These are phyloP conservation scores for Oxyura jamaicensis DNA, from an alignment of 2,113 vertebrate species.

Conservation along the genomic window DNA sequence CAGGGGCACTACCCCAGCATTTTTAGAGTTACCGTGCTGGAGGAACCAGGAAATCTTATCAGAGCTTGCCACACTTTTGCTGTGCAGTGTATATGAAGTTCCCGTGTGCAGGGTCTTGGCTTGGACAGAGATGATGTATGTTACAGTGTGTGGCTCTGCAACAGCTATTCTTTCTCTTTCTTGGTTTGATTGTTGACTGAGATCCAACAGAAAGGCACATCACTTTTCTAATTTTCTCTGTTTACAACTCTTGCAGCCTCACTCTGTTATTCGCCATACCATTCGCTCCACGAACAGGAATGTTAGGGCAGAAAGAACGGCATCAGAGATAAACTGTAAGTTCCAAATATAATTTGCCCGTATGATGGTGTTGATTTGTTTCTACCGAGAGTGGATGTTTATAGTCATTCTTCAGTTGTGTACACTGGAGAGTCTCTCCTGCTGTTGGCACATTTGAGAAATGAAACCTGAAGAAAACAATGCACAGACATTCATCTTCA, in stretches of 20 bases:
- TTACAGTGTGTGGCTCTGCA: neutral
- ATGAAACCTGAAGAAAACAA: neutral
- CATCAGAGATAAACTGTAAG: conserved; percentile 96
- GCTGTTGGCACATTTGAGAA: neutral
- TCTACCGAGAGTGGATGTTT: rapidly evolving
- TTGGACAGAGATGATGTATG: rapidly evolving
- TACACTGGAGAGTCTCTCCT: neutral
- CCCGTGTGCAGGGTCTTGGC: neutral
- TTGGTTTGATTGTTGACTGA: neutral
- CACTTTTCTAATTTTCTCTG: neutral
- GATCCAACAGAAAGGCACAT: rapidly evolving
- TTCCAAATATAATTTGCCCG: conserved; percentile 1
- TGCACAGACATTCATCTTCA: rapidly evolving
- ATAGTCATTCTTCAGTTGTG: rapidly evolving
- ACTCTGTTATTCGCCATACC: conserved; percentile 88
- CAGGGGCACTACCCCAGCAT: neutral
- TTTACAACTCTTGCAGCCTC: conserved; percentile 76
- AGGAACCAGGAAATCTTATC: neutral
- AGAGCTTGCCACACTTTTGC: neutral
- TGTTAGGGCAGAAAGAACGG: conserved; percentile 87
- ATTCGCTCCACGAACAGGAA: conserved; percentile 94
- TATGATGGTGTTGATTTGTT: neutral
- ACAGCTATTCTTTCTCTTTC: neutral
- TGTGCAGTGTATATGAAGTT: neutral
- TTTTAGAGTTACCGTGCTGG: neutral